Percentiles rank a stretch among this genome's conserved stretches.
These are phyloP conservation scores for Eupithecia subumbrata DNA, from an alignment of 2,888 invertebrate species.

Conservation along the genomic window DNA sequence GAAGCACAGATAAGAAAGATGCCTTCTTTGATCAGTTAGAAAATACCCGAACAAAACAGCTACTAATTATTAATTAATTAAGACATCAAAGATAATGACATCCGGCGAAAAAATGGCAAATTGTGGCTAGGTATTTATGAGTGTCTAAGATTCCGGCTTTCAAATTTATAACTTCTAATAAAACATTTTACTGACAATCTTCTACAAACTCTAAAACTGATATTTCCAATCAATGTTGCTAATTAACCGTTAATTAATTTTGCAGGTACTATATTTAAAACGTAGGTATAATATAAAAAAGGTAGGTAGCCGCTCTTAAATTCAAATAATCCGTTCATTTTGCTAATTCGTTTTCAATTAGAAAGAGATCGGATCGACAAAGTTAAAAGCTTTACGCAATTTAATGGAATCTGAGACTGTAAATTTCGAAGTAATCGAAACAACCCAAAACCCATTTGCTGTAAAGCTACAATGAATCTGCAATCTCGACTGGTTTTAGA, in stretches of 20 bases:
- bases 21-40: not conserved
- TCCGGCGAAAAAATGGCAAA: slow-evolving; percentile 55
- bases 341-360: slow-evolving; percentile 48
- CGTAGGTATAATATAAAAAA: not conserved
- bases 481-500: slow-evolving; percentile 39
- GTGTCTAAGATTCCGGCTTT: slow-evolving; percentile 57
- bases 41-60: not conserved
- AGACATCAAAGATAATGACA: slow-evolving; percentile 44
- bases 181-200: slow-evolving; percentile 49
- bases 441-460: slow-evolving; percentile 32
- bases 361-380: slow-evolving; percentile 39
- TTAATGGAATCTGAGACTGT: slow-evolving; percentile 38
- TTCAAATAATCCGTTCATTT: slow-evolving; percentile 29
- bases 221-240: not conserved
- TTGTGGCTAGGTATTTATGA: slow-evolving; percentile 47
- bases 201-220: not conserved
- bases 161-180: slow-evolving; percentile 57
- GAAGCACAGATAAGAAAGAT: not conserved
- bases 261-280: not conserved
- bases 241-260: not conserved
- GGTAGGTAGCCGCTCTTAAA: not conserved
- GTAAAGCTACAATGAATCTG: slow-evolving; percentile 30
- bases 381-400: slow-evolving; percentile 57
- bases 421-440: slow-evolving; percentile 37
- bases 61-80: not conserved